phyloP scores from a whole-genome alignment of 2,888 invertebrate species.

The Agrypnus murinus region DNA sequence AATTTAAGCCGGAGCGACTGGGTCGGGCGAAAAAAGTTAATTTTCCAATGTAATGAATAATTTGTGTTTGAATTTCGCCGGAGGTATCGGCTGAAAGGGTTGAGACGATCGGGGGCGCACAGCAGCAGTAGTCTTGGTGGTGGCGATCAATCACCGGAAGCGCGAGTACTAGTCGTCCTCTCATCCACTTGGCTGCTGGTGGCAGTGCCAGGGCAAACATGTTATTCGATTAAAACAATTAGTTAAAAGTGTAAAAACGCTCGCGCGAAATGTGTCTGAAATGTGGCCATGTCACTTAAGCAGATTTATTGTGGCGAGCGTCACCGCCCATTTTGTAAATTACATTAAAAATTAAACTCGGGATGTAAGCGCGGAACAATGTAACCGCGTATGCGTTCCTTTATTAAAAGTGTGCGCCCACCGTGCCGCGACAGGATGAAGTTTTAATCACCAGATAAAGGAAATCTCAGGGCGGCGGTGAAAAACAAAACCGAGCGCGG shows the following conservation, averaged over 20 bases:
- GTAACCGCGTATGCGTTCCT: constrained; percentile 66
- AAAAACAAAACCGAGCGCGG: constrained; percentile 66
- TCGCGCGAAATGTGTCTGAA: constrained; percentile 51
- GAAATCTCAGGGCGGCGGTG: constrained; percentile 70
- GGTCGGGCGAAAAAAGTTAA: constrained; percentile 66
- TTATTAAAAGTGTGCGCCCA: constrained; percentile 69
- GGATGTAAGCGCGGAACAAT: constrained; percentile 65
- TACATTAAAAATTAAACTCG: constrained; percentile 67
- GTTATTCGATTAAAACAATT: constrained; percentile 66
- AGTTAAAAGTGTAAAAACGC: constrained; percentile 58
- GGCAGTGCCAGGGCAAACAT: constrained; percentile 55
- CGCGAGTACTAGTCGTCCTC: constrained; percentile 53
- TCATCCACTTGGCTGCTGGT: no score
- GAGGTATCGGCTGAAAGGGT: constrained; percentile 64
- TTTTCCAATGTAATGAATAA: constrained; percentile 69
- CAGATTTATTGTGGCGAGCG: constrained; percentile 59
- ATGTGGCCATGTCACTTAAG: constrained; percentile 50
- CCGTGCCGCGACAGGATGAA: constrained; percentile 71
- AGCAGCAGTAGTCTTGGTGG: constrained; percentile 56
- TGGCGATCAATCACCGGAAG: constrained; percentile 59
- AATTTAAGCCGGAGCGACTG: constrained; percentile 62
- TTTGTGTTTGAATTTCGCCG: constrained; percentile 64
- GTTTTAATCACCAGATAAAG: constrained; percentile 72
- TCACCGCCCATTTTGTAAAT: constrained; percentile 65
- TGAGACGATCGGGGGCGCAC: constrained; percentile 53